These are phyloP conservation scores for Tonatia bakeri DNA, from an alignment of 2,113 vertebrate species.

Conservation along the genomic window DNA sequence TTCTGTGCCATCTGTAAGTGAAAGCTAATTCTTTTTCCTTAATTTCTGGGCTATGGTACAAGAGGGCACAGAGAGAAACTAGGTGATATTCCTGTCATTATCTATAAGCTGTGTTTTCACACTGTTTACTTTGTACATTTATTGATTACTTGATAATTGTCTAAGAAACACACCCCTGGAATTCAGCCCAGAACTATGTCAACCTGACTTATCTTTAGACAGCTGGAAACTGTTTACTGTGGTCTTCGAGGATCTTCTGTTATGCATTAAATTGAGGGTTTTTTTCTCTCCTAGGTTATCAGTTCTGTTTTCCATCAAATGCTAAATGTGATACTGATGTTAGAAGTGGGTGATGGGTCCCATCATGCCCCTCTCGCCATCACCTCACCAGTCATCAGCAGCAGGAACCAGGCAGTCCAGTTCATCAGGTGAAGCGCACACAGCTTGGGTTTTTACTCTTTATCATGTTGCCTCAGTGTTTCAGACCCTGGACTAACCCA, in stretches of 20 bases:
- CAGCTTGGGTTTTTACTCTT: neutral
- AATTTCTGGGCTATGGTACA: neutral
- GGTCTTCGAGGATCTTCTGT: neutral
- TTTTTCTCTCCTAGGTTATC: constrained; percentile 81
- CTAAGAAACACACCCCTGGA: neutral
- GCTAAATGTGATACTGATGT: constrained; percentile 90
- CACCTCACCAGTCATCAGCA: constrained; percentile 74
- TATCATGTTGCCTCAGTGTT: neutral
- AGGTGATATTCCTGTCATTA: neutral
- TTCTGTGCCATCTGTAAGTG: neutral
- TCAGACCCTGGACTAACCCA: neutral
- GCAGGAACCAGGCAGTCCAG: constrained; percentile 84
- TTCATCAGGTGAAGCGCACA: constrained; percentile 89
- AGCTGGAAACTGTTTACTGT: neutral
- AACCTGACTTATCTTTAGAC: neutral
- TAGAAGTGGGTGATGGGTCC: constrained; percentile 72
- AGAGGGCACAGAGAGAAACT: neutral
- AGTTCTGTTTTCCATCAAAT: constrained; percentile 83
- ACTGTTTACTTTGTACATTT: neutral
- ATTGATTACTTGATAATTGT: neutral
- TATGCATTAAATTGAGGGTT: neutral
- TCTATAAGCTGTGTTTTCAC: neutral
- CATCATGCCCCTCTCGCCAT: constrained; percentile 68
- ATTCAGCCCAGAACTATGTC: neutral
- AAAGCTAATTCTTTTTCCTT: neutral